phyloP scores from a whole-genome alignment of 2,888 invertebrate genomes.

The Macrophya annulata region DNA sequence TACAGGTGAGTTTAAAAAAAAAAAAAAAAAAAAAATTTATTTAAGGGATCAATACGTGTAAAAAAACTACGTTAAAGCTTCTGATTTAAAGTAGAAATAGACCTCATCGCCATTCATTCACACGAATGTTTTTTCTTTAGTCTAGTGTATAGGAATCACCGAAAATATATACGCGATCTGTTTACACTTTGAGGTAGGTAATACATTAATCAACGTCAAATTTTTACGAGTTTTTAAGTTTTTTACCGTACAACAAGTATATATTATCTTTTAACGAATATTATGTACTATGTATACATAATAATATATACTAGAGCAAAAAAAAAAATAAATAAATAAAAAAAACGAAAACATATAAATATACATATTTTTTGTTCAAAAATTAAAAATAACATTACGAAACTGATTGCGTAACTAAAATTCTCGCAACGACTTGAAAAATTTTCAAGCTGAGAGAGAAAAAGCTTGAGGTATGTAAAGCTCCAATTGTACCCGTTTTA shows the following conservation, averaged over 20 bases:
- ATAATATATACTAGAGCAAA: background rate
- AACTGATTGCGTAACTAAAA: background rate
- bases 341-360: too few relatives aligned
- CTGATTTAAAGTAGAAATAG: slow-evolving; percentile 3
- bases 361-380: background rate
- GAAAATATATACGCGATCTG: slow-evolving; percentile 2
- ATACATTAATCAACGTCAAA: slow-evolving; percentile 23
- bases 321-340: too few relatives aligned
- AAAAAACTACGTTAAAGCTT: background rate
- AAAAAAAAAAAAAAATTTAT: too few relatives aligned
- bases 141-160: background rate
- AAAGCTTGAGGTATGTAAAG: background rate
- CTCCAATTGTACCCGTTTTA: background rate
- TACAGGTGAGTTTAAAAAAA: background rate
- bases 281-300: background rate
- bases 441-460: background rate
- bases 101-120: background rate
- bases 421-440: background rate
- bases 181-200: slow-evolving; percentile 25
- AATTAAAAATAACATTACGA: background rate
- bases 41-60: background rate
- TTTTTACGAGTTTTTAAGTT: background rate
- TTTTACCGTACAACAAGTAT: background rate
- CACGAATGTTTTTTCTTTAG: background rate
- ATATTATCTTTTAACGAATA: background rate